Evolutionary conservation across 2,113 vertebrate species (phyloP).

Genomic region (Myotis brandtii): DNA sequence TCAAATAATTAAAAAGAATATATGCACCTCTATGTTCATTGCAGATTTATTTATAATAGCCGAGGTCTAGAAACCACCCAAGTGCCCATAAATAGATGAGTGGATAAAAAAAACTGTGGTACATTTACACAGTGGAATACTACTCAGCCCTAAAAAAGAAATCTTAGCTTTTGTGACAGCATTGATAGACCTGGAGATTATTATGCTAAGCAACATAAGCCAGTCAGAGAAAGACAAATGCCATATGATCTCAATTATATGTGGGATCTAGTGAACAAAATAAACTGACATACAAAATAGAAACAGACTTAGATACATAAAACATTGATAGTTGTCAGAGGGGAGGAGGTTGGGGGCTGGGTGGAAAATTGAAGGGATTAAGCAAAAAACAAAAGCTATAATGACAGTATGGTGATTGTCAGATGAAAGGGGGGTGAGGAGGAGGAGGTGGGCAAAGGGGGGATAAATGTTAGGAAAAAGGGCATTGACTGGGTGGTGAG

Average conservation of each 20-base stretch:
- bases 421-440: neutral
- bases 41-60: neutral
- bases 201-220: neutral
- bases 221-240: neutral
- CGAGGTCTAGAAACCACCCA: neutral
- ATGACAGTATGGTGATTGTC: neutral
- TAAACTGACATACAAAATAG: neutral
- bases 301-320: neutral
- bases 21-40: neutral
- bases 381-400: neutral
- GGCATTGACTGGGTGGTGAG: neutral
- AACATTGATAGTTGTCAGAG: neutral
- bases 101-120: neutral
- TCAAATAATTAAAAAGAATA: neutral
- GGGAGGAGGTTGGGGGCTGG: neutral
- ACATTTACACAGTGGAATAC: neutral
- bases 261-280: neutral
- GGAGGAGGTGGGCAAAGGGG: neutral
- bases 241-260: neutral
- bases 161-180: neutral
- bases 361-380: neutral
- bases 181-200: neutral
- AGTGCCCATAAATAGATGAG: neutral
- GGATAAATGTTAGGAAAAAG: neutral
- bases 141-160: neutral